Evolutionary conservation across 1,140 invertebrate species (phyloP), one percentile per base, ranked within the genome.

Genomic region (Eumaeus atala): DNA sequence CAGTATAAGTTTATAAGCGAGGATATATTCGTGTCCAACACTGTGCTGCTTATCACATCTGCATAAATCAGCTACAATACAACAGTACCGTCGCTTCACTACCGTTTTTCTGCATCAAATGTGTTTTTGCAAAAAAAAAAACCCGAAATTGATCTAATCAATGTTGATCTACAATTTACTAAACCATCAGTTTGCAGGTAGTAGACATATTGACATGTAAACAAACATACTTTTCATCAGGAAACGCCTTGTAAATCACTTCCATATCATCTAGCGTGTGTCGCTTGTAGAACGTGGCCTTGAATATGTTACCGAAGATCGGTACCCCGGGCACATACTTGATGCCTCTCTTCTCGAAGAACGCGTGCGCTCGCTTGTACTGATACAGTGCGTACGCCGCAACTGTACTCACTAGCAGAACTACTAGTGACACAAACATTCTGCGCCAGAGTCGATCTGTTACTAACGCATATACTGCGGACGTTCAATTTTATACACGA

Each of bases 201-300:
- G n/a, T n/a, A n/a, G n/a, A n/a, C n/a, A n/a, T n/a, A n/a, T n/a
- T n/a, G 21, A 40, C n/a, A 53, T n/a, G n/a, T n/a, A n/a, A 3
- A 7, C n/a, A 12, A 3, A 63, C 74, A 70, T 58, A 80, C 80
- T 51, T 77, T 56, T 82, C 78, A 60, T 74, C 62, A 0, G 81
- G 81, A 47, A 75, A 84, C 1, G 70, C 66, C 18, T 58, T 70
- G 28, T 84, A 81, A 9, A 73, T 59, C 1, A 48, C 64, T 36
- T 72, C 66, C 0, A 81, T 36, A 16, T 82, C 81, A 6, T 78
- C 70, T 35, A 74, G 0, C 9, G 72, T 9, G 49, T 84, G 81
- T 12, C 35, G 58, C 21, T 49, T 69, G 16, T 52, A 9, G 9
- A 79, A 56, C 0, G 62, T 70, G 52, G 67, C 70, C 2, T 58